Conservation (phyloP, 2,113 vertebrate genomes). For the Orycteropus afer region DNA sequence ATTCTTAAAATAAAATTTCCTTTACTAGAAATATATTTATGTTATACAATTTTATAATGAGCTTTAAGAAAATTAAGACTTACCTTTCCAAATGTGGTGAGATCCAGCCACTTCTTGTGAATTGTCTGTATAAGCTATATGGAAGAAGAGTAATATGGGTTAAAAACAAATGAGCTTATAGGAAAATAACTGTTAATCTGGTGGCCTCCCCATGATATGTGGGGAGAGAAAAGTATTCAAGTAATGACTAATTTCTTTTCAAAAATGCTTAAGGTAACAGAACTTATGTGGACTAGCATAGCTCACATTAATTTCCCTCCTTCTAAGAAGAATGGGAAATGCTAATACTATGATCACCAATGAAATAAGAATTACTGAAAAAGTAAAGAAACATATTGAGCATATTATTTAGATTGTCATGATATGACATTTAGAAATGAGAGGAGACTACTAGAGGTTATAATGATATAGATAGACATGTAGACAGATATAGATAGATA, state of each 20-base stretch:
- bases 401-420: background rate
- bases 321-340: background rate
- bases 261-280: conserved; percentile 40
- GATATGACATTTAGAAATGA: background rate
- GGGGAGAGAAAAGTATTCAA: conserved; percentile 24
- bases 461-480: background rate
- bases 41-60: conserved; percentile 14
- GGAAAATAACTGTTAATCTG: conserved; percentile 29
- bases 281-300: conserved; percentile 7
- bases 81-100: conserved; percentile 56
- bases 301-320: background rate
- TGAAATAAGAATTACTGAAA: conserved; percentile 37
- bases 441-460: background rate
- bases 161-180: conserved; percentile 41
- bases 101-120: conserved; percentile 49
- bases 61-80: conserved; percentile 64
- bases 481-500: no score
- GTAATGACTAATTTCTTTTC: background rate
- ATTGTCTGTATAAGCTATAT: conserved; percentile 12
- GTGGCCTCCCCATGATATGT: conserved; percentile 11
- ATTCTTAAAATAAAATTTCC: background rate
- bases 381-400: background rate
- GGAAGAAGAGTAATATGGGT: conserved; percentile 15
- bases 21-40: background rate
- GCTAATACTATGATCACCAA: background rate